Evolutionary conservation across 1,140 invertebrate genomes (phyloP), one percentile per base, ranked within the genome.

Genomic region (Bradynema listronoti): DNA sequence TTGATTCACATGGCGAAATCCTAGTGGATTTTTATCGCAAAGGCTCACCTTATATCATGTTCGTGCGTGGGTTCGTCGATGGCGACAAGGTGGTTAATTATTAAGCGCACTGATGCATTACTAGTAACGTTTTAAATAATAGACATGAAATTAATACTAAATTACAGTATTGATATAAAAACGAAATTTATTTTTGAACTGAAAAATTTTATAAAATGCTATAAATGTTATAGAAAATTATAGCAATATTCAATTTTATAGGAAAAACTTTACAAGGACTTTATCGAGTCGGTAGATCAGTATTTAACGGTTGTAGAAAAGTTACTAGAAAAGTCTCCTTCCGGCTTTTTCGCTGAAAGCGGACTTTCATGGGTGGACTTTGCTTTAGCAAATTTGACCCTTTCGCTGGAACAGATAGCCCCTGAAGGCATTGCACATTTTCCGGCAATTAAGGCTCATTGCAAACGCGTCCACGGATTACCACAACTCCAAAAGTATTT

Each of bases 1-100:
- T 67, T 6, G 42, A 22, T 33, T 63, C 66, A 22, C n/a, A 61
- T n/a, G 19, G 34, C 16, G 47, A 29, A 4, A 41, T 64, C 16
- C 7, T 36, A 4, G 45, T 52, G 5, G 58, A 63, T 39, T 16
- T 63, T 9, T 19, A 24, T 6, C 19, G 5, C 24, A 49, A 64
- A 45, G 4, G 52, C 25, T 4, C 41, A 6, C 30, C 59, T 43
- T 63, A 52, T 16, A 22, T 63, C 1, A 25, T 25, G 16, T 25
- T 50, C n/a, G 29, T n/a, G 9, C 16, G 5, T n/a, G 47, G 27
- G 16, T 24, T 50, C 34, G 4, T 50, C n/a, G 27, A 25, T 30
- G 47, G 47, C 16, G 47, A 50, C 19, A 50, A 24, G 27, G 47
- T 50, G 27, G 16, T 7, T 9, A n/a, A n/a, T n/a, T n/a, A n/a